These are phyloP conservation scores for Pollachius pollachius DNA, from an alignment of 2,113 vertebrate species.

Conservation along the genomic window DNA sequence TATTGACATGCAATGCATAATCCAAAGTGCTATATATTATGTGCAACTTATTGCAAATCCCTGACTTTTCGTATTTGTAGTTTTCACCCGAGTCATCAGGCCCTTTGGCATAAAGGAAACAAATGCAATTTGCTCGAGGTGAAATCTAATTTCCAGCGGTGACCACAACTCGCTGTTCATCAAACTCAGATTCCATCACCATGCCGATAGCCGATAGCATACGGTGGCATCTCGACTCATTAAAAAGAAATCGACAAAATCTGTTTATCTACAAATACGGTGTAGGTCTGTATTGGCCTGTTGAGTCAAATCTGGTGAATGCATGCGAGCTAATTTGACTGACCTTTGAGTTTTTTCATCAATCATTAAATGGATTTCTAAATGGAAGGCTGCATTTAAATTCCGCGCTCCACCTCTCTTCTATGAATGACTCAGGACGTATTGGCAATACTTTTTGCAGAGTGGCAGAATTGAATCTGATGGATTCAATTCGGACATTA, in stretches of 20 bases:
- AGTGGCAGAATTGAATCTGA: no score
- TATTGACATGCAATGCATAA: slow-evolving; percentile 6
- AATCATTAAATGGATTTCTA: slow-evolving; percentile 35
- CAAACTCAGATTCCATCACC: not conserved
- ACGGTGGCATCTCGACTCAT: slow-evolving; percentile 29
- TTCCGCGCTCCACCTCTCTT: slow-evolving; percentile 12
- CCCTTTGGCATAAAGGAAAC: slow-evolving; percentile 27
- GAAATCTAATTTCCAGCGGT: slow-evolving; percentile 23
- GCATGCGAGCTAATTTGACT: slow-evolving; percentile 39
- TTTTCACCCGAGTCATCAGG: slow-evolving; percentile 32
- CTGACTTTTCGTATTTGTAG: slow-evolving; percentile 5
- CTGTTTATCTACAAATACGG: slow-evolving; percentile 10
- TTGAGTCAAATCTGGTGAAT: slow-evolving; percentile 13
- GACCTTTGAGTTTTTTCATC: slow-evolving; percentile 40
- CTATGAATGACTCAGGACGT: slow-evolving; percentile 25
- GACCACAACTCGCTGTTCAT: slow-evolving; percentile 1
- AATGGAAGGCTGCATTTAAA: slow-evolving; percentile 24
- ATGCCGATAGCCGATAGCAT: slow-evolving; percentile 10
- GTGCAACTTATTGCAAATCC: slow-evolving; percentile 50
- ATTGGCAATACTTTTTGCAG: slow-evolving; percentile 30
- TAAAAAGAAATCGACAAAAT: slow-evolving; percentile 24
- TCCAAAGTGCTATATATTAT: slow-evolving; percentile 31
- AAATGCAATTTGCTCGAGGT: slow-evolving; percentile 33
- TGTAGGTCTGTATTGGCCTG: slow-evolving; percentile 20
- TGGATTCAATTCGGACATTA: no score